Evolutionary conservation across 2,113 vertebrate species (phyloP), one percentile per base, ranked within the genome.

Genomic region (Hippocampus mohnikei): DNA sequence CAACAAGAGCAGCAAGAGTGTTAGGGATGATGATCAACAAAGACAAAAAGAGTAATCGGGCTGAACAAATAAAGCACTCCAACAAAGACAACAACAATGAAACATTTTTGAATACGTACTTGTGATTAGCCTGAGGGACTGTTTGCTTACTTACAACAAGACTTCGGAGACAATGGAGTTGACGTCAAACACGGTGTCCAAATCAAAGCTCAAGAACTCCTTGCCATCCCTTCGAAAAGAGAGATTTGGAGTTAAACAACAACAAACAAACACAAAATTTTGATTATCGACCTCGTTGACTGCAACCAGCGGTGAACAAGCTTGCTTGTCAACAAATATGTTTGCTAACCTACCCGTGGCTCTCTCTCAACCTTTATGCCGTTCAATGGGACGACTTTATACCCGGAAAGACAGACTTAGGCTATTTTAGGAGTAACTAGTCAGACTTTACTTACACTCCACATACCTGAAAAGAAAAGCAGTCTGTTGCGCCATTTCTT

Each of bases 381-480:
- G 5, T 37, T 37, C 33, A 37, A 37, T 37, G 33, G 5, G 33
- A 7, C 5, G 5, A 37, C 33, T 37, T 37, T 6, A 37, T 37
- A 37, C 33, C 33, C 33, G 33, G 33, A 37, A 37, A 37, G 33
- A 37, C 33, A 37, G 33, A 37, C 33, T 37, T 37, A 6, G 33
- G 33, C 33, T 37, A 37, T 37, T 37, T 37, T 37, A 37, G 33
- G 33, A 37, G 33, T 37, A 37, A 42, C 29, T 33, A 33, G 29
- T 33, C 29, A 33, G 29, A 33, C 2, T 42, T 42, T 11, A 42
- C 15, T 1, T 10, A 16, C 23, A 3, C 52, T 42, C 41, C 29
- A 50, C 74, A 76, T 84, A 98, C 97, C 95, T 94, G 93, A 98
- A 98, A 66, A 99, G 92, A 84, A 95, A 95, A 0, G 91, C 94